Base-by-base conservation (phyloP, 2,113 vertebrate genomes). In the Dromas ardeola region DNA sequence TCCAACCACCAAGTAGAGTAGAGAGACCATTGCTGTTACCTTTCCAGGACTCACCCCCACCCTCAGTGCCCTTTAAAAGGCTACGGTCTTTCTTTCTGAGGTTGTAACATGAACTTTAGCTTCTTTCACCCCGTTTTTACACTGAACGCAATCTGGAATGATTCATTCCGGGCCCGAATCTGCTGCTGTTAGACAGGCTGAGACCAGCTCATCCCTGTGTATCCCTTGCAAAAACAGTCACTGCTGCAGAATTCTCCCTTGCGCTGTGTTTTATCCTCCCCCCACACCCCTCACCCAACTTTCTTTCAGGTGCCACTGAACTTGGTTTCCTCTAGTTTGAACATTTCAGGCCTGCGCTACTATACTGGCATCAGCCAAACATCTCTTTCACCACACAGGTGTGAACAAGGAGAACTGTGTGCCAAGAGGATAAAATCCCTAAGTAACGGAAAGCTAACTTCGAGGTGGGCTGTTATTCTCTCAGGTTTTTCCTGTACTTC, bases 1-100 rank as follows among this genome's bases (percentile, higher is more conserved):
- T 97, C 94, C 96, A 95, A 81, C 73, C 95, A 97, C 97, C 94
- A 96, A 95, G 91, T 32, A 90, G 52, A 84, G 78, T 88, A 79
- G 95, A 95, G 83, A 94, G 38, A 92, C 42, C 53, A 36, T 85
- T 90, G 83, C 93, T 85, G 65, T 96, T 95, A 76, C 90, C 71
- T 86, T 93, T 83, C 58, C 77, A 85, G 86, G 79, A 72, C 71
- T 90, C 81, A 67, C 87, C 40, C 71, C 81, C 72, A 70, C 26
- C n/a, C 84, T 56, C 72, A 91, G 77, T 38, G 36, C 70, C 34
- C 90, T 92, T 87, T 90, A 87, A 89, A 82, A 94, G 67, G 83
- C 42, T 70, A 22, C 23, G 13, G 38, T 79, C 19, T 74, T 96
- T 88, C 82, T 94, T 96, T 72, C 81, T 86, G 59, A 73, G 56